Percentiles rank a stretch among this genome's conserved stretches.
Conservation (phyloP, 2,888 invertebrate species). For the Pseudoips prasinana region DNA sequence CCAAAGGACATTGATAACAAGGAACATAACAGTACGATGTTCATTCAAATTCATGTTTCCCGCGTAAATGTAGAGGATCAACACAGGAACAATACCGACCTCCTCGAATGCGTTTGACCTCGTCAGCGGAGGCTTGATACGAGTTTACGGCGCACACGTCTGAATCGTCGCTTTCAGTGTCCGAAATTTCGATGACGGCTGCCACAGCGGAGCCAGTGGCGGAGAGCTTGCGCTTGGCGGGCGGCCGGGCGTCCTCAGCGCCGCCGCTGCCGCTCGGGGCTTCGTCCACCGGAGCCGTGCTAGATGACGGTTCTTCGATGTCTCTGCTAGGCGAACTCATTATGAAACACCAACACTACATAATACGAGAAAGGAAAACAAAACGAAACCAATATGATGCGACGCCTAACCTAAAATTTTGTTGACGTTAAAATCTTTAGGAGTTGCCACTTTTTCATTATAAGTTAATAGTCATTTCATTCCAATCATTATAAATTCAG, state of each 20-base stretch:
- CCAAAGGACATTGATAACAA: too few relatives aligned
- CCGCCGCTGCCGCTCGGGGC: slow-evolving; percentile 37
- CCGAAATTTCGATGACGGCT: slow-evolving; percentile 75
- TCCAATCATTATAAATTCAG: too few relatives aligned
- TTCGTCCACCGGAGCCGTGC: slow-evolving; percentile 41
- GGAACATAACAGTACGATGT: too few relatives aligned
- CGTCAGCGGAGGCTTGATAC: slow-evolving; percentile 75
- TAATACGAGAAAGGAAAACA: slow-evolving; percentile 66
- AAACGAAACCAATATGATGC: slow-evolving; percentile 64
- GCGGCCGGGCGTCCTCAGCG: slow-evolving; percentile 50
- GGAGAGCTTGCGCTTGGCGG: slow-evolving; percentile 62
- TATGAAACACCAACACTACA: slow-evolving; percentile 60
- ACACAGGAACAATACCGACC: slow-evolving; percentile 47
- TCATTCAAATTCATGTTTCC: slow-evolving; percentile 56
- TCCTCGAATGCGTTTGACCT: slow-evolving; percentile 75
- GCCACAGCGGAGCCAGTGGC: slow-evolving; percentile 41
- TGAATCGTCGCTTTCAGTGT: slow-evolving; percentile 76
- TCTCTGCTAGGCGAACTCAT: slow-evolving; percentile 72
- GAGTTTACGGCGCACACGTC: slow-evolving; percentile 76
- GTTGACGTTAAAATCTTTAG: slow-evolving; percentile 59
- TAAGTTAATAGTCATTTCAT: too few relatives aligned
- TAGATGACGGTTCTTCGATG: slow-evolving; percentile 63
- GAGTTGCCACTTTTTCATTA: too few relatives aligned
- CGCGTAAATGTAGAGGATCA: slow-evolving; percentile 46
- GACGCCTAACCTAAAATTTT: slow-evolving; percentile 72